Evolutionary conservation across 2,888 invertebrate species (phyloP).

Genomic region (Lasioglossum pauxillum): DNA sequence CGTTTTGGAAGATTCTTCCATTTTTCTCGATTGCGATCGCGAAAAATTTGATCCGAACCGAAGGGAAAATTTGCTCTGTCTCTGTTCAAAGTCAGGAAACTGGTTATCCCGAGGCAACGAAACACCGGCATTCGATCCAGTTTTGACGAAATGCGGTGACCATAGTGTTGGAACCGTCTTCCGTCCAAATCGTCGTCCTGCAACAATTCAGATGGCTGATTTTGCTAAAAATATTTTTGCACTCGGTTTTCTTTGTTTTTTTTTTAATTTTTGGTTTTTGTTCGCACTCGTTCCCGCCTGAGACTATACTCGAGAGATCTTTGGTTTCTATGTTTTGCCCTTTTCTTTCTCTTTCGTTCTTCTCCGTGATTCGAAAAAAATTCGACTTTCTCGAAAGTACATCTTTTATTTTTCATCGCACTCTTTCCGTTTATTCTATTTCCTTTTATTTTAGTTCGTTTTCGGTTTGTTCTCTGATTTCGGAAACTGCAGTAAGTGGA

Average conservation of each 20-base stretch:
- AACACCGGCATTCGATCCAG: constrained; percentile 50
- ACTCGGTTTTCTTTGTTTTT: not conserved
- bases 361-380: constrained; percentile 40
- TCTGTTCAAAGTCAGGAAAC: not conserved
- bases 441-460: not conserved
- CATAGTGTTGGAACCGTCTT: constrained; percentile 53
- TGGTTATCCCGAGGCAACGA: constrained; percentile 47
- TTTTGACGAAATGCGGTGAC: constrained; percentile 43
- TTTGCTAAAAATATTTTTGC: constrained; percentile 53
- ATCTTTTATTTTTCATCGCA: not conserved
- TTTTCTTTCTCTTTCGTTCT: not conserved
- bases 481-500: constrained; percentile 57
- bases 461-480: not conserved
- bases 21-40: constrained; percentile 4
- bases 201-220: constrained; percentile 66
- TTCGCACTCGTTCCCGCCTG: constrained; percentile 8
- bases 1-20: constrained; percentile 16
- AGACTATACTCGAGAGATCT: constrained; percentile 13
- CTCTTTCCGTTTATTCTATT: not conserved
- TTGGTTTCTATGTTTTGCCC: constrained; percentile 2
- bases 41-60: not conserved
- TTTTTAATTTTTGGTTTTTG: not conserved
- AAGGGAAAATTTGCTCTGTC: not conserved
- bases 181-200: constrained; percentile 65
- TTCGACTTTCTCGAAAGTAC: constrained; percentile 33